Percentiles rank a stretch among this genome's conserved stretches.
Conservation (phyloP, 1,140 invertebrate species). For the Cyclina sinensis region DNA sequence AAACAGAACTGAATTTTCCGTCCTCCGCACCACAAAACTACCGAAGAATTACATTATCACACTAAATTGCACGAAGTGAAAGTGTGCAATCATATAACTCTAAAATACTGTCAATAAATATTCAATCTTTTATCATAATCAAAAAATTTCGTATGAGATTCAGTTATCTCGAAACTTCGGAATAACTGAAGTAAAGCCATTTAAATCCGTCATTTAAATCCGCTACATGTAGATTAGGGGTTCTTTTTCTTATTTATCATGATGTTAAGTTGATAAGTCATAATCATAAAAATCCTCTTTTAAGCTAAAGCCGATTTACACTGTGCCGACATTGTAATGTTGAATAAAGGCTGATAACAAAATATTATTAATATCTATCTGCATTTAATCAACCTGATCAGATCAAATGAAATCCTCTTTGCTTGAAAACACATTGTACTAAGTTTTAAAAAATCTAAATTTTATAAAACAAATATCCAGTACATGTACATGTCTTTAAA, state of each 20-base stretch:
- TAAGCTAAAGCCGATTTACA: background rate
- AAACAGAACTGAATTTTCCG: too few relatives aligned
- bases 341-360: background rate
- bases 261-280: background rate
- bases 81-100: background rate
- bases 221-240: background rate
- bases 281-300: slow-evolving; percentile 1
- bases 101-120: background rate
- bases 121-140: background rate
- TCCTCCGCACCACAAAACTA: too few relatives aligned
- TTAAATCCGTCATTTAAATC: slow-evolving; percentile 1
- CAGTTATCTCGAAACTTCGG: background rate
- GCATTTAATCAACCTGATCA: background rate
- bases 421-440: background rate
- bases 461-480: too few relatives aligned
- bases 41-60: too few relatives aligned
- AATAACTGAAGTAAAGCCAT: background rate
- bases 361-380: background rate
- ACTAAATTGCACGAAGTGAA: background rate
- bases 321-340: background rate
- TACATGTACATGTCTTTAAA: too few relatives aligned
- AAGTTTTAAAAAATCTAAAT: too few relatives aligned
- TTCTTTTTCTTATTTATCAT: background rate
- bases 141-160: background rate
- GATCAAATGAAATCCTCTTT: background rate